Percentiles rank a stretch among this genome's conserved stretches.
Evolutionary conservation across 2,888 invertebrate genomes (phyloP).

Genomic region (Therioaphis trifolii): DNA sequence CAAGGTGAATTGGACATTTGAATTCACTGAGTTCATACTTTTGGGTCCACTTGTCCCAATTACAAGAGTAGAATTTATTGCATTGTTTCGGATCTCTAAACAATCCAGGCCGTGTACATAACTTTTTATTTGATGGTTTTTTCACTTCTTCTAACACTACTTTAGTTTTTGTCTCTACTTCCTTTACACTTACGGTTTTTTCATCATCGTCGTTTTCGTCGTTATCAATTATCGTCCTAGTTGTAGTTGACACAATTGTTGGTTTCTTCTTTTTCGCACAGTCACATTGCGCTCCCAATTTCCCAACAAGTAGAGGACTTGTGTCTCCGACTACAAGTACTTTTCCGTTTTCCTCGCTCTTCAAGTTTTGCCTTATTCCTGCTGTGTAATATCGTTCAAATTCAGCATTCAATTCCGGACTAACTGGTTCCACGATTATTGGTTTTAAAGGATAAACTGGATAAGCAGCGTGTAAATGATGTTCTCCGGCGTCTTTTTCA

Average conservation of each 20-base stretch:
- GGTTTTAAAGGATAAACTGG: conserved; percentile 36
- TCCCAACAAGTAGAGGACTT: conserved; percentile 73
- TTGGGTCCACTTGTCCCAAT: conserved; percentile 83
- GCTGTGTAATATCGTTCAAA: conserved; percentile 53
- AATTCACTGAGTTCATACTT: conserved; percentile 81
- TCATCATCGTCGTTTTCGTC: conserved; percentile 49
- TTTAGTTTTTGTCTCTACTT: conserved; percentile 35
- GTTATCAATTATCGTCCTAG: conserved; percentile 42
- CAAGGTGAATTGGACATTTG: conserved; percentile 82
- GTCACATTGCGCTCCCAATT: conserved; percentile 80
- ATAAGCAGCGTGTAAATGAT: conserved; percentile 5
- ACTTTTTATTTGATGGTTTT: conserved; percentile 34
- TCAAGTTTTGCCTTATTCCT: conserved; percentile 22
- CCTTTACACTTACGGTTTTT: conserved; percentile 16
- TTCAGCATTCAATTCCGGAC: conserved; percentile 46
- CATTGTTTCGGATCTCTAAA: conserved; percentile 80
- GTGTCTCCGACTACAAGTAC: conserved; percentile 34
- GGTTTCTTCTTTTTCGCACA: conserved; percentile 69
- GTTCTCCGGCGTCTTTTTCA: conserved; percentile 39
- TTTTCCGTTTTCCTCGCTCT: conserved; percentile 45
- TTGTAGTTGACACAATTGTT: conserved; percentile 42
- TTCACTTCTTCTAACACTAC: conserved; percentile 31
- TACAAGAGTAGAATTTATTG: conserved; percentile 84
- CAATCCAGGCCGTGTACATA: conserved; percentile 72
- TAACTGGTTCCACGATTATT: conserved; percentile 50